These are phyloP conservation scores for Epirrhoe alternata DNA, from an alignment of 2,888 invertebrate genomes.

Conservation along the genomic window DNA sequence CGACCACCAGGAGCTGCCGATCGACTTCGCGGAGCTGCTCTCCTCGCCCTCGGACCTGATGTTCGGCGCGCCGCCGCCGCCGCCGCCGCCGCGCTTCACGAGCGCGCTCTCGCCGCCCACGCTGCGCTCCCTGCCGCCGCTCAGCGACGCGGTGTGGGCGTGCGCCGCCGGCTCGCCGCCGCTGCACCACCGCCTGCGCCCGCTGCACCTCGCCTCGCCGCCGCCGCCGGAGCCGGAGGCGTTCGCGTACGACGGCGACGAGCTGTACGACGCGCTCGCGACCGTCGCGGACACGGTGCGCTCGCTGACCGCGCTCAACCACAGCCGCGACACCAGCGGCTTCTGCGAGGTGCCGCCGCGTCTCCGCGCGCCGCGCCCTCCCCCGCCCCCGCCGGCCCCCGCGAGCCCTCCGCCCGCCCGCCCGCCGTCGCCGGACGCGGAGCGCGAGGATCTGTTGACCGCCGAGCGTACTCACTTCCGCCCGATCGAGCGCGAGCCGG, in stretches of 20 bases:
- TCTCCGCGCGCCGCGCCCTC: slow-evolving; percentile 75
- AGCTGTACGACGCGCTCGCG: slow-evolving; percentile 71
- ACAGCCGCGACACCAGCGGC: slow-evolving; percentile 86
- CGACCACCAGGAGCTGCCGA: slow-evolving; percentile 86
- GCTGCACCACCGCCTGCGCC: slow-evolving; percentile 63
- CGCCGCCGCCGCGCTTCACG: slow-evolving; percentile 61
- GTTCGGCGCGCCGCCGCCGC: slow-evolving; percentile 71
- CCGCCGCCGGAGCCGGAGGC: slow-evolving; percentile 59
- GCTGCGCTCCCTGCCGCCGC: slow-evolving; percentile 47
- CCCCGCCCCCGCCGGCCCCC: slow-evolving; percentile 76
- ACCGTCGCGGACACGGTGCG: slow-evolving; percentile 72
- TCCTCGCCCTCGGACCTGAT: slow-evolving; percentile 84
- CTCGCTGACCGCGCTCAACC: slow-evolving; percentile 86
- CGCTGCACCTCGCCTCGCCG: slow-evolving; percentile 59
- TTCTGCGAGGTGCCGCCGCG: slow-evolving; percentile 86
- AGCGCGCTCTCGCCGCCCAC: slow-evolving; percentile 48
- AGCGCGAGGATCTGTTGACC: slow-evolving; percentile 89
- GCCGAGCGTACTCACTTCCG: slow-evolving; percentile 93
- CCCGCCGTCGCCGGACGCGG: slow-evolving; percentile 41
- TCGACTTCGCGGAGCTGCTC: slow-evolving; percentile 85
- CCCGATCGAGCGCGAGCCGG: slow-evolving; percentile 88
- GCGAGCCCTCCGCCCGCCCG: slow-evolving; percentile 57
- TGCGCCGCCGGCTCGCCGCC: slow-evolving; percentile 56
- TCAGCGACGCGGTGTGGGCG: slow-evolving; percentile 56
- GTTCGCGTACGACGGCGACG: slow-evolving; percentile 71